These are phyloP conservation scores for Maniola jurtina DNA, from an alignment of 1,140 invertebrate species.

Conservation along the genomic window DNA sequence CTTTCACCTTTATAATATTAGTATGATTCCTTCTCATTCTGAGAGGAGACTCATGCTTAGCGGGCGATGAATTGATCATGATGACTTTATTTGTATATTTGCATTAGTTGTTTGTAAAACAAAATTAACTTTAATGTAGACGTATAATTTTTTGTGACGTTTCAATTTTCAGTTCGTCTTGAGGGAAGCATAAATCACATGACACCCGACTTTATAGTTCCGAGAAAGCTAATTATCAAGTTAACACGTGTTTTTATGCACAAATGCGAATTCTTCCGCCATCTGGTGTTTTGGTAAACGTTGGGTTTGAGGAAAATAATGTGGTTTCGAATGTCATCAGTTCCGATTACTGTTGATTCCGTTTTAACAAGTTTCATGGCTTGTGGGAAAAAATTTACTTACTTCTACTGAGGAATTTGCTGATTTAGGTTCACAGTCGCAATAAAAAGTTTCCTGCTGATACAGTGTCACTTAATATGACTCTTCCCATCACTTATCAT, in stretches of 20 bases:
- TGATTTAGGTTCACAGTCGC: not conserved
- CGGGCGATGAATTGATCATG: too few species aligned
- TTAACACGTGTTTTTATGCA: conserved; percentile 66
- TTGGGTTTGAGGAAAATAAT: conserved; percentile 5
- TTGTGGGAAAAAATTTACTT: not conserved
- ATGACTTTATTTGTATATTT: too few species aligned
- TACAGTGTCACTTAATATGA: too few species aligned
- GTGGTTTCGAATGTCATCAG: conserved; percentile 21
- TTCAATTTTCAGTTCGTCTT: conserved; percentile 14
- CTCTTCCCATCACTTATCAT: too few species aligned
- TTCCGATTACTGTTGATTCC: conserved; percentile 16
- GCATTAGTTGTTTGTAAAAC: conserved; percentile 1
- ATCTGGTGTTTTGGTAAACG: conserved; percentile 34
- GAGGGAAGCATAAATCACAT: conserved; percentile 58
- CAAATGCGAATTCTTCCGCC: conserved; percentile 45
- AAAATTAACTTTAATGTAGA: not conserved
- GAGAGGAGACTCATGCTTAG: too few species aligned
- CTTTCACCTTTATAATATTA: too few species aligned
- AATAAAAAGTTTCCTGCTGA: not conserved
- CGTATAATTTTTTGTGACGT: not conserved
- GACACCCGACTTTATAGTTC: conserved; percentile 29
- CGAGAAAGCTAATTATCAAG: conserved; percentile 67
- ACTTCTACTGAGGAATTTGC: not conserved
- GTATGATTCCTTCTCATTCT: too few species aligned
- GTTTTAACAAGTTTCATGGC: not conserved